Percentiles rank a stretch among this genome's conserved stretches.
Evolutionary conservation across 2,888 invertebrate species (phyloP).

Genomic region (Meiosimyza decipiens): DNA sequence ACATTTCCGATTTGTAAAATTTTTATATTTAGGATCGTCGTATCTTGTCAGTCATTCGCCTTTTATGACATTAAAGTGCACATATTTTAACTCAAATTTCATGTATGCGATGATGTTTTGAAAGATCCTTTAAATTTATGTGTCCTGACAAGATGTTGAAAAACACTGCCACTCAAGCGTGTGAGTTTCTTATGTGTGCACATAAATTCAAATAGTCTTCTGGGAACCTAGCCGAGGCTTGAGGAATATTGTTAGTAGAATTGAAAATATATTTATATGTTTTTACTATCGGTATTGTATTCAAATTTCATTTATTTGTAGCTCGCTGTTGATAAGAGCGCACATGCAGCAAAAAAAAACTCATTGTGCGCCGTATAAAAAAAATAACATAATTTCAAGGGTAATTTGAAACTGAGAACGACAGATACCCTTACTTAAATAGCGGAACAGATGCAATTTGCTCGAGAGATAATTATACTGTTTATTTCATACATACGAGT

Average conservation of each 20-base stretch:
- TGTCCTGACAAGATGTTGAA: conserved; percentile 60
- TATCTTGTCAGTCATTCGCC: too few species aligned
- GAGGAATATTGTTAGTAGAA: too few species aligned
- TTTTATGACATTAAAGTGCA: too few species aligned
- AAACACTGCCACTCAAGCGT: conserved; percentile 58
- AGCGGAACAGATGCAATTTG: neutral
- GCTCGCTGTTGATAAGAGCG: conserved; percentile 24
- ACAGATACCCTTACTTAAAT: conserved; percentile 48
- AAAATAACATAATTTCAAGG: conserved; percentile 12
- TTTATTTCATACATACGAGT: too few species aligned
- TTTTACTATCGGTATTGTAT: conserved; percentile 43
- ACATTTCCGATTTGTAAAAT: too few species aligned
- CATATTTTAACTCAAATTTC: neutral
- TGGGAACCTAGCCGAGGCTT: too few species aligned
- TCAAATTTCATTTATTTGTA: conserved; percentile 50
- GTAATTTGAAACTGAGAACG: conserved; percentile 56
- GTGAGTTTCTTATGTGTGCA: conserved; percentile 29
- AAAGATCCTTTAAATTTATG: conserved; percentile 50
- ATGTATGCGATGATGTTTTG: neutral
- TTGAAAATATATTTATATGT: too few species aligned
- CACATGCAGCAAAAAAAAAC: neutral
- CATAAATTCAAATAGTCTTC: neutral
- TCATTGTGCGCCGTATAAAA: too few species aligned
- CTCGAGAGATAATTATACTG: too few species aligned
- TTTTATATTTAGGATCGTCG: too few species aligned